Conservation (phyloP, 2,113 vertebrate species). For the Aegithalos caudatus region DNA sequence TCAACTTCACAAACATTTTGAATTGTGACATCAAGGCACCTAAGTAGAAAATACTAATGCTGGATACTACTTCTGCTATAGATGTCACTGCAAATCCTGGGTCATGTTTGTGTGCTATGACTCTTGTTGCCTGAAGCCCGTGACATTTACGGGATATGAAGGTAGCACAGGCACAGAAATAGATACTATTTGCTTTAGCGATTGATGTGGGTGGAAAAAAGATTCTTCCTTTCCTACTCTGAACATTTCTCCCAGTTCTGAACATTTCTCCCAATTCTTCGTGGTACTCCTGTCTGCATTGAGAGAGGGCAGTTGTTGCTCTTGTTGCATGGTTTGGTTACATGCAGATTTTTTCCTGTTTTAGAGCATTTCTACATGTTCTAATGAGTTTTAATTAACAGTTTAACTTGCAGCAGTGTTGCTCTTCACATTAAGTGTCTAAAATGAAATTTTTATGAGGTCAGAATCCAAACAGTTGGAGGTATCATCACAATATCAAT, state of each 20-base stretch:
- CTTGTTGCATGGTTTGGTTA: background rate
- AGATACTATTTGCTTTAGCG: background rate
- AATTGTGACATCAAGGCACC: background rate
- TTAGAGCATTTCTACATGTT: background rate
- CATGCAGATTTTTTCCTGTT: background rate
- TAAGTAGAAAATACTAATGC: background rate
- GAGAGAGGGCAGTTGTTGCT: background rate
- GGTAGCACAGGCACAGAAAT: background rate
- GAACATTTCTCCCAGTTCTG: background rate
- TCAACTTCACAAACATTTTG: background rate
- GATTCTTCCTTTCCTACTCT: no score
- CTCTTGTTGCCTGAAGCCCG: background rate
- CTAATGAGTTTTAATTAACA: background rate
- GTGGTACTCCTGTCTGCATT: background rate
- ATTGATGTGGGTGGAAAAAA: background rate
- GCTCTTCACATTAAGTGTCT: background rate
- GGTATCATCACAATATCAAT: background rate
- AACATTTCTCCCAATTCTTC: background rate
- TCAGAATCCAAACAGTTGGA: background rate
- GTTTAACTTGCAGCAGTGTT: background rate
- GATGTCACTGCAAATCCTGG: background rate
- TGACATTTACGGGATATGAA: background rate
- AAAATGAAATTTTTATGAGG: background rate
- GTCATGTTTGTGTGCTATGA: background rate
- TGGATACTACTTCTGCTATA: background rate